Percentiles rank a stretch among this genome's conserved stretches.
Evolutionary conservation across 2,888 invertebrate genomes (phyloP).

Genomic region (Acrobasis repandana): DNA sequence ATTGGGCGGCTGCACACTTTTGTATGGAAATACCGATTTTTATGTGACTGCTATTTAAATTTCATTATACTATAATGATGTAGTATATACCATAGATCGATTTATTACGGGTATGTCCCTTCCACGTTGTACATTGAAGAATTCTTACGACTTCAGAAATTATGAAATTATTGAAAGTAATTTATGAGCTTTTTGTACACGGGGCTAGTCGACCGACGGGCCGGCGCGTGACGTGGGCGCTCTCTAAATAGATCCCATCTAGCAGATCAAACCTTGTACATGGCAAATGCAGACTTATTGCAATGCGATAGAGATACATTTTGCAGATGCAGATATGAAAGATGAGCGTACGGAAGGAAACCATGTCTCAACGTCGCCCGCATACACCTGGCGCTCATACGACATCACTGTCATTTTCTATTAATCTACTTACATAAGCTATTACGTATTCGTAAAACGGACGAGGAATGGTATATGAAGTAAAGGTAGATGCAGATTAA

Average conservation of each 20-base stretch:
- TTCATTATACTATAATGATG: too few relatives aligned
- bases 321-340: constrained; percentile 25
- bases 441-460: not conserved
- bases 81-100: too few relatives aligned
- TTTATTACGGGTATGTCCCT: too few relatives aligned
- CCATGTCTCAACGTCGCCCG: constrained; percentile 49
- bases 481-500: not conserved
- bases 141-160: constrained; percentile 23
- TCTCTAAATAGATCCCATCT: constrained; percentile 70
- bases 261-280: constrained; percentile 39
- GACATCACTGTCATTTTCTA: constrained; percentile 23
- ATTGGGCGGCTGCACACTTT: too few relatives aligned
- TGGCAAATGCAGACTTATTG: constrained; percentile 43
- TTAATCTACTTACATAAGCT: constrained; percentile 13
- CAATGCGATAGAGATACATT: constrained; percentile 38
- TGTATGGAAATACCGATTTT: too few relatives aligned
- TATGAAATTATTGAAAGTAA: constrained; percentile 22
- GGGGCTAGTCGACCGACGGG: constrained; percentile 32
- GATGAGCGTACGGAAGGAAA: constrained; percentile 50
- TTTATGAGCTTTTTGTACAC: constrained; percentile 14
- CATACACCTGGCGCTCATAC: constrained; percentile 33
- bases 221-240: constrained; percentile 47
- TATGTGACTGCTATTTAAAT: too few relatives aligned
- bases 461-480: not conserved
- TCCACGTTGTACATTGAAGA: too few relatives aligned